These are phyloP conservation scores for Esox niger DNA, from an alignment of 2,113 vertebrate species.

Conservation along the genomic window DNA sequence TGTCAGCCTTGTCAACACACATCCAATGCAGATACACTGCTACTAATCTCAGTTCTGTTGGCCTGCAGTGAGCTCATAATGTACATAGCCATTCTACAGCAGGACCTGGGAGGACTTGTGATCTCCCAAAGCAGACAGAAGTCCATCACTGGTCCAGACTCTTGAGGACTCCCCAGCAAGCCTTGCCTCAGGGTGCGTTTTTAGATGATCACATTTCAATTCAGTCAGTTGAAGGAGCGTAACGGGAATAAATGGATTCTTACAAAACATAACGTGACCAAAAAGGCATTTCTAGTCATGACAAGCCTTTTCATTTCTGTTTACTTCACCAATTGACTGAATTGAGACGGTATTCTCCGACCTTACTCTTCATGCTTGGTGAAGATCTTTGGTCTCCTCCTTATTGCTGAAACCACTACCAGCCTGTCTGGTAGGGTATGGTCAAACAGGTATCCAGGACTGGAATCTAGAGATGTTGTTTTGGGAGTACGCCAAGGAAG, in stretches of 20 bases:
- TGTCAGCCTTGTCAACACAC: slow-evolving; percentile 5
- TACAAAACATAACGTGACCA: too few species aligned
- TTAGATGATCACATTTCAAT: too few species aligned
- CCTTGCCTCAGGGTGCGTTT: too few species aligned
- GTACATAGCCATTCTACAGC: slow-evolving; percentile 46
- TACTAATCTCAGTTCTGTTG: slow-evolving; percentile 28
- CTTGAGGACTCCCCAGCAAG: too few species aligned
- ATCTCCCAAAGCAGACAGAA: slow-evolving; percentile 2
- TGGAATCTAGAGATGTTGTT: not conserved
- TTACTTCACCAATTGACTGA: not conserved
- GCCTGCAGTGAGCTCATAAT: slow-evolving; percentile 31
- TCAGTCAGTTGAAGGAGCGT: too few species aligned
- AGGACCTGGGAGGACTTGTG: slow-evolving; percentile 30
- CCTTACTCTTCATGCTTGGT: slow-evolving; percentile 10
- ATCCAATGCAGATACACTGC: slow-evolving; percentile 32
- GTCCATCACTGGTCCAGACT: too few species aligned
- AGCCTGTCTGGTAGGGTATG: slow-evolving; percentile 11
- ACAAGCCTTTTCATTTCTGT: not conserved
- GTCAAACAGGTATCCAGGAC: not conserved
- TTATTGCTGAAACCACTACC: slow-evolving; percentile 36
- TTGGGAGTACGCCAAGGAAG: not conserved
- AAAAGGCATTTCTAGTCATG: too few species aligned
- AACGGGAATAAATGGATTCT: too few species aligned
- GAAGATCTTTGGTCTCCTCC: slow-evolving; percentile 24
- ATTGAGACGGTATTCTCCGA: too few species aligned